Conservation (phyloP, 1,140 invertebrate genomes). For the Hycleus cichorii region DNA sequence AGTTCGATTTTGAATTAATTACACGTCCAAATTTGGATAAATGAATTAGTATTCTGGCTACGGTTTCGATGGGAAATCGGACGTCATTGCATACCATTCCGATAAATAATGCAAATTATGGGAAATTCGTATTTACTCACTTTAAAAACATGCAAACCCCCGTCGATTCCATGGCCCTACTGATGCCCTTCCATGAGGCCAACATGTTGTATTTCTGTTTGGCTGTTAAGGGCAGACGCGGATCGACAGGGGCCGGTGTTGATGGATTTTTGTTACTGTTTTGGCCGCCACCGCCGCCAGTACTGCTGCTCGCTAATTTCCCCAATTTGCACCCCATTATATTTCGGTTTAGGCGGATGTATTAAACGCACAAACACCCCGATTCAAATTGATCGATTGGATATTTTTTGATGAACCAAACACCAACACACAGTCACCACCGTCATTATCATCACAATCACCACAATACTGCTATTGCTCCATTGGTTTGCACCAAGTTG, state of each 20-base stretch:
- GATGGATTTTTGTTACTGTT: slow-evolving; percentile 41
- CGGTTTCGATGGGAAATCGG: too few relatives aligned
- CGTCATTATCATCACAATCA: too few relatives aligned
- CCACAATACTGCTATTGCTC: too few relatives aligned
- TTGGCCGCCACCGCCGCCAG: slow-evolving; percentile 37
- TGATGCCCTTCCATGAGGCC: slow-evolving; percentile 84
- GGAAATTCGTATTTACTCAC: slow-evolving; percentile 50
- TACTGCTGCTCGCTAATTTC: slow-evolving; percentile 53
- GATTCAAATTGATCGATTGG: background rate
- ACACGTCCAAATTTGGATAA: too few relatives aligned
- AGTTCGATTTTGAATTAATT: too few relatives aligned
- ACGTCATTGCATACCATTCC: too few relatives aligned
- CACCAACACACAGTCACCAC: too few relatives aligned
- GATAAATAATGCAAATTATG: too few relatives aligned
- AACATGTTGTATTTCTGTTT: slow-evolving; percentile 81
- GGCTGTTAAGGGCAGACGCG: slow-evolving; percentile 71
- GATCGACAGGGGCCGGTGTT: slow-evolving; percentile 60
- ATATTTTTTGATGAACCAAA: too few relatives aligned
- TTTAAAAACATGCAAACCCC: slow-evolving; percentile 86
- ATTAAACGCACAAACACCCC: background rate
- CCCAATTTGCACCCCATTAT: slow-evolving; percentile 71
- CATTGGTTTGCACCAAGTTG: too few relatives aligned
- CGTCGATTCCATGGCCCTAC: slow-evolving; percentile 77
- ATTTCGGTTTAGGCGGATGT: background rate
- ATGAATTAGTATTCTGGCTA: too few relatives aligned